A percentile compares a stretch with the other conserved stretches of the same genome.
Conservation (phyloP, 2,888 invertebrate genomes). For the Oscheius sp. region DNA sequence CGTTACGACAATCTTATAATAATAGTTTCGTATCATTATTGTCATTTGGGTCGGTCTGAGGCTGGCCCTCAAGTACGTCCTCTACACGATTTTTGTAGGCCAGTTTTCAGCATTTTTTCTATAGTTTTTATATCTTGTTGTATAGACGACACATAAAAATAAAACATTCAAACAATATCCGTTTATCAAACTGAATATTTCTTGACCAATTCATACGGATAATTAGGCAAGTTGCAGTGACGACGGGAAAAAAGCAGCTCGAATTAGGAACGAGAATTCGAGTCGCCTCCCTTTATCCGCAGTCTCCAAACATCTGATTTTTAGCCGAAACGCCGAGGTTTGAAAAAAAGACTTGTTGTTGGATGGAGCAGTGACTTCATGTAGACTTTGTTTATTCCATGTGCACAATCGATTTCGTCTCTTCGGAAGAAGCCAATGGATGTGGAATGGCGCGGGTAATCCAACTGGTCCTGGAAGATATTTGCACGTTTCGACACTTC, state of each 20-base stretch:
- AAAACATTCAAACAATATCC: background rate
- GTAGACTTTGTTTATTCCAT: conserved; percentile 10
- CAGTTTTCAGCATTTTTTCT: conserved; percentile 17
- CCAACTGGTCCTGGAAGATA: conserved; percentile 29
- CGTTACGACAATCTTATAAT: background rate
- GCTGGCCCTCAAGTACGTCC: conserved; percentile 29
- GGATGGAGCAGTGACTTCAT: background rate
- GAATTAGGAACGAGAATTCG: conserved; percentile 34
- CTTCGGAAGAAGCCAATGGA: conserved; percentile 13
- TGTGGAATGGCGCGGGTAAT: conserved; percentile 32
- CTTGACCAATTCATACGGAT: conserved; percentile 17
- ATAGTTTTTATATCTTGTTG: conserved; percentile 7
- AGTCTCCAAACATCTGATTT: conserved; percentile 23
- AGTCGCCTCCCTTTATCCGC: background rate
- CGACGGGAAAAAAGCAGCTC: conserved; percentile 28
- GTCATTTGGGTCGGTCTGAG: conserved; percentile 26
- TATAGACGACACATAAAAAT: conserved; percentile 18
- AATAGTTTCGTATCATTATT: background rate
- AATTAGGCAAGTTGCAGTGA: conserved; percentile 26
- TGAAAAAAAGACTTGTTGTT: conserved; percentile 4
- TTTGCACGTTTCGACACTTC: conserved; percentile 15
- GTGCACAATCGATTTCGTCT: background rate
- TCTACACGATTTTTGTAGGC: conserved; percentile 4
- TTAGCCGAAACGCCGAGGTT: background rate
- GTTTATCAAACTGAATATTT: too few species aligned